Evolutionary conservation across 2,888 invertebrate species (phyloP), one percentile per base, ranked within the genome.

Genomic region (Hypomecis atomaria): DNA sequence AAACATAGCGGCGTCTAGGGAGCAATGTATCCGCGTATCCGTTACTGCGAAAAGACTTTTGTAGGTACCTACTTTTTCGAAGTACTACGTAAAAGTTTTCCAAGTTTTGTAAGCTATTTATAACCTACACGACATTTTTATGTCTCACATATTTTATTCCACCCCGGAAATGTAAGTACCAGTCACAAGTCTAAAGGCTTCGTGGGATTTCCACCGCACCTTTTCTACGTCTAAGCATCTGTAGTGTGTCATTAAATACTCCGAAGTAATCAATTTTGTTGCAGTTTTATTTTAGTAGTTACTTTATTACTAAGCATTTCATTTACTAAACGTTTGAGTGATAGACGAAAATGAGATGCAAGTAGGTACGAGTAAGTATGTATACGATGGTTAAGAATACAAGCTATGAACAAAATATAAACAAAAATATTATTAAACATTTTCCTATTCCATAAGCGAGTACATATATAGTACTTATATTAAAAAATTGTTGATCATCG

Each of bases 21-120:
- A 72, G 67, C 74, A 72, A 74, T 65, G 69, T 71, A 72, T 69
- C 61, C 67, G 67, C 59, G 53, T 23, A 73, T 67, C 75, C 74
- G 78, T 77, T 76, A 74, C 71, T 71, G 67, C 63, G 60, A 72
- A 71, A 74, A 38, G 38, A 38, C 9, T 38, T 38, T 6, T 8
- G 38, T 38, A 38, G 0, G 69, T 59, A 65, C 64, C 53, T 44
- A 54, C 10, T 48, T n/a, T 42, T 38, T n/a, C 0, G 6, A 34
- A 36, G 7, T 34, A 13, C 7, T 34, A 13, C 7, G 4, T 11
- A 23, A 33, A 45, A 13, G n/a, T 11, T 37, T 37, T 11, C 4
- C 1, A 10, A 8, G n/a, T 9, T 49, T 49, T 36, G 6, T 7
- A 3, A 8, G 38, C 6, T 38, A 38, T 9, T 6, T 9, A n/a